phyloP scores from a whole-genome alignment of 2,797 vertebrate species.

The Sebastes dallii region DNA sequence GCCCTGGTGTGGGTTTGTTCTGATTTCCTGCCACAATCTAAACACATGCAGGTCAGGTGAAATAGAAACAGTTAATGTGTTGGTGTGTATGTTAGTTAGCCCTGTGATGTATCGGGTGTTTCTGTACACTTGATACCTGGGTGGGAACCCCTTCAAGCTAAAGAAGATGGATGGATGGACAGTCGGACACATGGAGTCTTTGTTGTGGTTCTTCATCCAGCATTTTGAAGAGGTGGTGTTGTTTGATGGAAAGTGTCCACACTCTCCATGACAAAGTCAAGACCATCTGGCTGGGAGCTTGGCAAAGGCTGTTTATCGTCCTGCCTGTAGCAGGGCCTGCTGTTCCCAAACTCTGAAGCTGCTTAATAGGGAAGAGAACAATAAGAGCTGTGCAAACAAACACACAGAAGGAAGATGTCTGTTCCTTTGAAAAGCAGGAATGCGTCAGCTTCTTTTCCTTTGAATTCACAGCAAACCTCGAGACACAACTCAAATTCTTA shows the following conservation, averaged over 20 bases:
- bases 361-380: conserved; percentile 42
- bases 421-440: conserved; percentile 40
- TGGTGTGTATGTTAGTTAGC: neutral
- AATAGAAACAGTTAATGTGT: neutral
- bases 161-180: neutral
- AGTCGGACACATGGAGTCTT: neutral
- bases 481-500: neutral
- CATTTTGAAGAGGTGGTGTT: conserved; percentile 41
- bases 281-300: conserved; percentile 75
- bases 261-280: conserved; percentile 60
- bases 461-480: conserved; percentile 30
- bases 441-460: conserved; percentile 21
- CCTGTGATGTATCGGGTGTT: neutral
- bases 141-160: neutral
- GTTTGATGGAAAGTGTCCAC: conserved; percentile 35
- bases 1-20: neutral
- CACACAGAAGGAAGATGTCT: conserved; percentile 36
- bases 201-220: conserved; percentile 8
- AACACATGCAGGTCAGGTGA: neutral
- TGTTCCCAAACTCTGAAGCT: conserved; percentile 56
- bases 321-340: conserved; percentile 59
- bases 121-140: neutral
- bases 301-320: conserved; percentile 55
- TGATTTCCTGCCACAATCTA: neutral
- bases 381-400: conserved; percentile 47